Conservation (phyloP, 2,113 vertebrate genomes). For the Ochotona princeps region DNA sequence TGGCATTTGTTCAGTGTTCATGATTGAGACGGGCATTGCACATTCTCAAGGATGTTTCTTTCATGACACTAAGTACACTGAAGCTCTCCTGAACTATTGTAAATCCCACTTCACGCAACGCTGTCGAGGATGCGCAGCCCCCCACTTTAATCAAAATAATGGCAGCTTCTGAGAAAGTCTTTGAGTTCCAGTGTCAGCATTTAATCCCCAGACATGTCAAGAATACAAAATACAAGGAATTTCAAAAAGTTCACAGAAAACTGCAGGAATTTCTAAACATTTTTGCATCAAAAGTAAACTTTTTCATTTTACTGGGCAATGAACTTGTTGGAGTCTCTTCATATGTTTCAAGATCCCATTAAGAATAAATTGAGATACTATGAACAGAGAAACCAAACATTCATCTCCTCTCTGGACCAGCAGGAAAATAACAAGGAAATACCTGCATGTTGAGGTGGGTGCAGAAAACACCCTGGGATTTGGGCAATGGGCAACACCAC, state of each 20-base stretch:
- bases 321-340: too few relatives aligned
- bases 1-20: constrained; percentile 8
- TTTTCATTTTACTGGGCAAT: too few relatives aligned
- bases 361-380: background rate
- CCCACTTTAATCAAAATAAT: background rate
- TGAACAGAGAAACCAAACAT: too few relatives aligned
- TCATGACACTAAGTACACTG: constrained; percentile 36
- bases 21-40: background rate
- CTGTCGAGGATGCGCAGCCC: background rate
- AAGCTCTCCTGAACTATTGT: background rate
- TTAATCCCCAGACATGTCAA: background rate
- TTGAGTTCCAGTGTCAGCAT: background rate
- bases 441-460: too few relatives aligned
- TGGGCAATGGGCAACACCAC: too few relatives aligned
- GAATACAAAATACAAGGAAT: background rate
- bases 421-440: too few relatives aligned
- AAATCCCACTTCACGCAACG: background rate
- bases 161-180: background rate
- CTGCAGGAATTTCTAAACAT: too few relatives aligned
- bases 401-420: too few relatives aligned
- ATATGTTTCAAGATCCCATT: background rate
- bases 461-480: too few relatives aligned
- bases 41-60: constrained; percentile 67
- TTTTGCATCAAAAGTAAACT: too few relatives aligned
- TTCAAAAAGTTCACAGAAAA: too few relatives aligned